These are phyloP conservation scores for Oryzias dopingdopingensis DNA, from an alignment of 2,797 vertebrate genomes.

Conservation along the genomic window DNA sequence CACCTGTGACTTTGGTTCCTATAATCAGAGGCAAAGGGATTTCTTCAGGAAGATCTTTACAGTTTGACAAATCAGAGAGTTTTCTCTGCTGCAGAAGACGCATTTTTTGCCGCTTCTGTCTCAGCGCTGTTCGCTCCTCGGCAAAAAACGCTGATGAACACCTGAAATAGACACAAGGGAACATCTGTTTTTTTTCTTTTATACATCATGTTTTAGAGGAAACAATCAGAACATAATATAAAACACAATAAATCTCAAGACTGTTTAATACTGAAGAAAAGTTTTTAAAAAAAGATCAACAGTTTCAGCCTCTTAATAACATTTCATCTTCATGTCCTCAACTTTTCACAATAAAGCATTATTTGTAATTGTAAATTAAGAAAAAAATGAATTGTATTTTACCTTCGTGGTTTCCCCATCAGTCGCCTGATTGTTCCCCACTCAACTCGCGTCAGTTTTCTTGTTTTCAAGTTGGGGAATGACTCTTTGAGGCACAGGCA, in stretches of 20 bases:
- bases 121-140: slow-evolving; percentile 92
- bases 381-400: too few species aligned
- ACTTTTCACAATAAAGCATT: too few species aligned
- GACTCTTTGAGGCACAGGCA: slow-evolving; percentile 98
- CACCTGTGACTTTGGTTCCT: slow-evolving; percentile 94
- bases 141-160: slow-evolving; percentile 99
- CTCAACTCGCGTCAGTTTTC: slow-evolving; percentile 94
- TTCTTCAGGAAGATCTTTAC: slow-evolving; percentile 98
- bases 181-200: background rate
- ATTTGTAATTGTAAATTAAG: too few species aligned
- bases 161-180: slow-evolving; percentile 64
- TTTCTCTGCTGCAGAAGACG: slow-evolving; percentile 94
- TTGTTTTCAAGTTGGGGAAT: slow-evolving; percentile 95
- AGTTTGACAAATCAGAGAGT: slow-evolving; percentile 91
- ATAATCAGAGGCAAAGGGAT: slow-evolving; percentile 96
- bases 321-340: too few species aligned
- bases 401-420: slow-evolving; percentile 99
- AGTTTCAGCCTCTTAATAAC: too few species aligned
- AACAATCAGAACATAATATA: background rate
- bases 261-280: background rate
- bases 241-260: background rate
- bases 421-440: slow-evolving; percentile 97
- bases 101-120: slow-evolving; percentile 97
- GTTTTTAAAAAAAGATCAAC: too few species aligned
- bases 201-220: background rate